Base-by-base conservation (phyloP, 2,113 vertebrate species). In the Stigmatopora nigra region DNA sequence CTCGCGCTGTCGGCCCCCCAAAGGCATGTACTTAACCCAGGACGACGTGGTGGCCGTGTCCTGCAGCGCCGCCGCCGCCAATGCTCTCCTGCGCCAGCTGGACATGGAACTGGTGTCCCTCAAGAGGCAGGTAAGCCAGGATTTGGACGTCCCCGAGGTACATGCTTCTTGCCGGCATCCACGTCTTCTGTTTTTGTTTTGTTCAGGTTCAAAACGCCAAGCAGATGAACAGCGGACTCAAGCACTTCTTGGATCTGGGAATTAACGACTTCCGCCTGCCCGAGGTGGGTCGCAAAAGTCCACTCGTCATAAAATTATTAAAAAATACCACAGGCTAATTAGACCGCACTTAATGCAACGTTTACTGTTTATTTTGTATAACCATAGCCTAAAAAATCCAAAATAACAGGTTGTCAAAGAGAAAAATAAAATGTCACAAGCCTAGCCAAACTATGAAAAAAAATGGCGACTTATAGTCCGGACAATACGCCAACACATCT, bases 101-200 rank as follows among this genome's bases (percentile, higher is more conserved):
- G 97, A 99, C 90, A 95, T 95, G 94, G 95, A 99, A 82, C 85
- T 98, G 81, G 95, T 99, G 84, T 98, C 95, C 1, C 91, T 99
- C 71, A 99, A 99, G 88, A 93, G 97, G 84, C 97, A 99, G 95
- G 97, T 95, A 90, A 59, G 73, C 3, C 53, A 10, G n/a, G 4
- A 41, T 31, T 31, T 31, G 25, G 25, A 31, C 25, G 3, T 31
- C 25, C 38, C 38, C 9, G 38, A 7, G 9, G 5, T 41, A 41
- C 38, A 4, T 41, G 3, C 15, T 13, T 2, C 38, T 61, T 8
- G 2, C 15, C 2, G 38, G 25, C 25, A 31, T 31, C 25, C 25
- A 31, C 25, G 48, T 13, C 13, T n/a, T 16, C 7, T 35, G 51
- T 20, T 12, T 11, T 3, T 47, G 17, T 68, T 13, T 68, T 1